phyloP scores from a whole-genome alignment of 2,113 vertebrate genomes.

The Rafetus swinhoei region DNA sequence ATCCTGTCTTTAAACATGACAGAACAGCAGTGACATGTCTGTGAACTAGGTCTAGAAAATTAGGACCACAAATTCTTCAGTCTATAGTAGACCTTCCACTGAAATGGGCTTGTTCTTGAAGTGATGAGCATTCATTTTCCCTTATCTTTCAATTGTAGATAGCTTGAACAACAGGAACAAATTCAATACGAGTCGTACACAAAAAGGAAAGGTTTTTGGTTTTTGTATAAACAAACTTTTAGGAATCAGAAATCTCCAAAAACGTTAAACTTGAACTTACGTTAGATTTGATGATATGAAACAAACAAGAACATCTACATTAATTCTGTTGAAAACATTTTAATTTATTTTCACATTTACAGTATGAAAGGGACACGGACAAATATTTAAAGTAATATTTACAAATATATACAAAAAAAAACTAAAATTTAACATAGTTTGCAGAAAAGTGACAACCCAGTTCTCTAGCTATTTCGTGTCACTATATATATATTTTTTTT shows the following conservation, averaged over 20 bases:
- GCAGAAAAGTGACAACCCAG: not conserved
- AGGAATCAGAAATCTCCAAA: not conserved
- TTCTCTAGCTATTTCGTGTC: slow-evolving; percentile 8
- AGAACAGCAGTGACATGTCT: not conserved
- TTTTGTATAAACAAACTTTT: not conserved
- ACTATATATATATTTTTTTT: not conserved
- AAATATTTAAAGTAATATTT: slow-evolving; percentile 73
- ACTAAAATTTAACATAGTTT: slow-evolving; percentile 41
- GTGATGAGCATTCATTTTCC: not conserved
- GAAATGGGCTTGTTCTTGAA: not conserved
- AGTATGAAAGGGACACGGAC: slow-evolving; percentile 61
- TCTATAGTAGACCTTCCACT: not conserved
- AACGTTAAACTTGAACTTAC: not conserved
- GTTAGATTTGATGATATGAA: not conserved
- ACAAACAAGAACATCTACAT: not conserved
- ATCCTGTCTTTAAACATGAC: not conserved
- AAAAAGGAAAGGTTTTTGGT: not conserved
- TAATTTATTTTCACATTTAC: slow-evolving; percentile 71
- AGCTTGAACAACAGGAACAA: not conserved
- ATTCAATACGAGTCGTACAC: not conserved
- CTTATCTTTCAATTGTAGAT: not conserved
- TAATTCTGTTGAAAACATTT: not conserved
- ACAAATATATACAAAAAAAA: slow-evolving; percentile 75
- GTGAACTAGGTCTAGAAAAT: not conserved
- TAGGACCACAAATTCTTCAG: not conserved